Evolutionary conservation across 2,888 invertebrate species (phyloP).

Genomic region (Drosophila gaucha): DNA sequence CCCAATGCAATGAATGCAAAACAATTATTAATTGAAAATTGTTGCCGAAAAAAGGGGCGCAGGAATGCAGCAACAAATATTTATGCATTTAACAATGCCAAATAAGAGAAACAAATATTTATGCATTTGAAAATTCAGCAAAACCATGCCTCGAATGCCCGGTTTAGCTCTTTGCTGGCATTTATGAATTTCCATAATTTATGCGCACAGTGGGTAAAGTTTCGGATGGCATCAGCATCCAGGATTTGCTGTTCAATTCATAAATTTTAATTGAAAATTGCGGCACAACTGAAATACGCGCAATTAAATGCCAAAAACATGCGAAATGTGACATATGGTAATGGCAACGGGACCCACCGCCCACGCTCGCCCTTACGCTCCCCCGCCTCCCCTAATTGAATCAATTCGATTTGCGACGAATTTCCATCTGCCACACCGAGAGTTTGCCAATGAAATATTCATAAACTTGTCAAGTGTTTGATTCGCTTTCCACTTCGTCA

Average conservation of each 20-base stretch:
- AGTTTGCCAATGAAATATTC: slow-evolving; percentile 47
- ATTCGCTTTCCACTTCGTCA: slow-evolving; percentile 39
- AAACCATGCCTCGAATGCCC: neutral
- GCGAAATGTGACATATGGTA: slow-evolving; percentile 49
- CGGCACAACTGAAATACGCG: slow-evolving; percentile 46
- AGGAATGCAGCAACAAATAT: slow-evolving; percentile 61
- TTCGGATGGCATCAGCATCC: slow-evolving; percentile 11
- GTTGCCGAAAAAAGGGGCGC: slow-evolving; percentile 29
- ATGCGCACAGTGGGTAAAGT: slow-evolving; percentile 33
- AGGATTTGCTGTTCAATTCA: slow-evolving; percentile 63
- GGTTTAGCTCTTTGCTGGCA: slow-evolving; percentile 15
- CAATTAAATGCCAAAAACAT: slow-evolving; percentile 70
- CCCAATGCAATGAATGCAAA: slow-evolving; percentile 37
- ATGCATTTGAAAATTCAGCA: slow-evolving; percentile 26
- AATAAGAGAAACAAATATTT: slow-evolving; percentile 62
- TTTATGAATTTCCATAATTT: slow-evolving; percentile 68
- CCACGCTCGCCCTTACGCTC: neutral
- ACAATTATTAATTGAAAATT: slow-evolving; percentile 78
- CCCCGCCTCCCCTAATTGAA: slow-evolving; percentile 20
- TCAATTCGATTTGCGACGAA: slow-evolving; percentile 40
- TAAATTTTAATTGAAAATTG: slow-evolving; percentile 76
- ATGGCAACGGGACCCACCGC: slow-evolving; percentile 5
- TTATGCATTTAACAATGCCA: slow-evolving; percentile 73
- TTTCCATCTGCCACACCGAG: slow-evolving; percentile 13
- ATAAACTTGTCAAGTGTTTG: slow-evolving; percentile 49